Evolutionary conservation across 2,888 invertebrate species (phyloP), one percentile per base, ranked within the genome.

Genomic region (Oligia latruncula): DNA sequence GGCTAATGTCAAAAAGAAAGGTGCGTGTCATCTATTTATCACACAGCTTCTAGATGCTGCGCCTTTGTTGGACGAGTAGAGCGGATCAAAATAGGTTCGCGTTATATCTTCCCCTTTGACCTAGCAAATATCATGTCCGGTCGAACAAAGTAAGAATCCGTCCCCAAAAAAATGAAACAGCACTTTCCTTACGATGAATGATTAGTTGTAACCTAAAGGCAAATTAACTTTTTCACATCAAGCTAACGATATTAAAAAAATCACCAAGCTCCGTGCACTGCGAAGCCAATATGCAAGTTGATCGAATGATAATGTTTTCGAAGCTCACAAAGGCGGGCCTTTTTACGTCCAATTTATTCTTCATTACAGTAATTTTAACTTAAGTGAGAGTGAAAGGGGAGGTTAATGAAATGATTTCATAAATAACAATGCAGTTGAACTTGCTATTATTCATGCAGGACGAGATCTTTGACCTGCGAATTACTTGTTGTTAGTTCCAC

Each of bases 331-430:
- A 83, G 81, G 75, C 72, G 40, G 70, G 64, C 77, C 79, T 81
- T 88, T 88, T 82, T 70, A 86, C 74, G 67, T 88, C 62, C 88
- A 89, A 86, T 88, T 88, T 88, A 81, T 89, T 84, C 70, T 84
- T 84, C 72, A 80, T 88, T 70, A 79, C 70, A 72, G 72, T 86
- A 82, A 89, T 88, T 84, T 81, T 74, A 70, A 81, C 75, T 67
- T 77, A 82, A 78, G 70, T 72, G 78, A 65, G 20, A 81, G 58
- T 83, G 80, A 83, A 87, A 81, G 82, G 64, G 79, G 13, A 58
- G 17, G 20, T 8, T 75, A 81, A 89, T 84, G 62, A 79, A 77
- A 84, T 76, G 74, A 88, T 73, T 79, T 79, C 64, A 67, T 78
- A 85, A 83, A 82, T 75, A 75, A 74, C 72, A 4, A 23, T 81